Conservation (phyloP, 2,113 vertebrate species). For the Athene noctua region DNA sequence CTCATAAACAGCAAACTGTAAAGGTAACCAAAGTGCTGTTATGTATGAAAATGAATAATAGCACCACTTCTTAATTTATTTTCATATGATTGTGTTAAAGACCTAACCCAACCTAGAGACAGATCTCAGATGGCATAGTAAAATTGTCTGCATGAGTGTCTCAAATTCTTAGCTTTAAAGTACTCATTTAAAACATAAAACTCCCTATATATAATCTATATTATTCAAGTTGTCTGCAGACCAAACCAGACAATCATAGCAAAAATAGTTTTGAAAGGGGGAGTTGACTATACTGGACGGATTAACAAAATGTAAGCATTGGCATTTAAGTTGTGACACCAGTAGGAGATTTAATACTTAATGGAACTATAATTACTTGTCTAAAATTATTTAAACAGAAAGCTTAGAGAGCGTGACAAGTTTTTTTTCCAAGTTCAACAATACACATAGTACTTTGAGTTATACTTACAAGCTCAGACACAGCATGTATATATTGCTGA, state of each 20-base stretch:
- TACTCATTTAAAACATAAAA: neutral
- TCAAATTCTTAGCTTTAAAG: neutral
- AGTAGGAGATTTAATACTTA: neutral
- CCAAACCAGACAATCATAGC: neutral
- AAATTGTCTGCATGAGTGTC: neutral
- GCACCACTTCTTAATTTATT: neutral
- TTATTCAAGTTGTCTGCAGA: neutral
- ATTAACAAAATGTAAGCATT: neutral
- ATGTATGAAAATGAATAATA: neutral
- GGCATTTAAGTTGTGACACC: neutral
- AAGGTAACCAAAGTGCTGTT: neutral
- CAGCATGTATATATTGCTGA: neutral
- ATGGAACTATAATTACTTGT: neutral
- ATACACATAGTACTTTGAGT: neutral
- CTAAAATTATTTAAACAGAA: neutral
- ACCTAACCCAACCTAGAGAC: neutral
- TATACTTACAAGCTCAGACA: fast-evolving
- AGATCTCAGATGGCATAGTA: neutral
- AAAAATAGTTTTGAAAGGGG: neutral
- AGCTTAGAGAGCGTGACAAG: neutral
- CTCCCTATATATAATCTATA: neutral
- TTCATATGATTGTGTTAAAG: neutral
- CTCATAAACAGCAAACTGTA: neutral
- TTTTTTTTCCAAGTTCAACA: neutral
- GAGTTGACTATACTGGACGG: neutral